Base-by-base conservation (phyloP, 2,797 vertebrate genomes). In the Lutjanus argentimaculatus region DNA sequence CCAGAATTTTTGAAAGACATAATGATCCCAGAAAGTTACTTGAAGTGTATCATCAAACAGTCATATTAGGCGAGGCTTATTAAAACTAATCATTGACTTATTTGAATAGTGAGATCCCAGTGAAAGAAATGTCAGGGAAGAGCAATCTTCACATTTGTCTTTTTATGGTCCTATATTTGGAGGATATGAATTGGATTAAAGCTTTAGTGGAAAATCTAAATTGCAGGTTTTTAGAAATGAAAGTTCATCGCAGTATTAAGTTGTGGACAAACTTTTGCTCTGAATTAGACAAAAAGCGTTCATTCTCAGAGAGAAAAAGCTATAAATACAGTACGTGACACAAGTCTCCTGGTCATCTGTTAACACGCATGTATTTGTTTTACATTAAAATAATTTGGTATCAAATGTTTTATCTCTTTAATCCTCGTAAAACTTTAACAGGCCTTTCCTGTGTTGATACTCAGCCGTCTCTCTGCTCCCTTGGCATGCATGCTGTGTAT, bases 61-160 rank as follows among this genome's bases (percentile, higher is more conserved):
- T 85, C 75, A 84, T 90, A 91, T 93, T 89, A 92, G 85, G 75
- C 75, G 56, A 82, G 79, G 83, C 90, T 95, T 94, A 95, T 95
- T 95, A 94, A 92, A 95, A 93, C 89, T 87, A 90, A 92, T 94
- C 78, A 92, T 74, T 88, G 84, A 89, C 86, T 94, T 94, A 93
- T 94, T 93, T 92, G 89, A 92, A 89, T 89, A 91, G 91, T 88
- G 93, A 92, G 84, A 86, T 92, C 84, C 65, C 74, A 83, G 75
- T 84, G 85, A 88, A 88, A 85, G 89, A 92, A 95, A 94, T 95
- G 93, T 94, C 92, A 94, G 85, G 63, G 82, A 85, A 90, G 80
- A 88, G 82, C 85, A 92, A 91, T 90, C 86, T 87, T 86, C 91
- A 84, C 89, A 83, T 95, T 94, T 92, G 92, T 95, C 89, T 89